phyloP scores from a whole-genome alignment of 2,888 invertebrate species.

The Harmothoe impar region DNA sequence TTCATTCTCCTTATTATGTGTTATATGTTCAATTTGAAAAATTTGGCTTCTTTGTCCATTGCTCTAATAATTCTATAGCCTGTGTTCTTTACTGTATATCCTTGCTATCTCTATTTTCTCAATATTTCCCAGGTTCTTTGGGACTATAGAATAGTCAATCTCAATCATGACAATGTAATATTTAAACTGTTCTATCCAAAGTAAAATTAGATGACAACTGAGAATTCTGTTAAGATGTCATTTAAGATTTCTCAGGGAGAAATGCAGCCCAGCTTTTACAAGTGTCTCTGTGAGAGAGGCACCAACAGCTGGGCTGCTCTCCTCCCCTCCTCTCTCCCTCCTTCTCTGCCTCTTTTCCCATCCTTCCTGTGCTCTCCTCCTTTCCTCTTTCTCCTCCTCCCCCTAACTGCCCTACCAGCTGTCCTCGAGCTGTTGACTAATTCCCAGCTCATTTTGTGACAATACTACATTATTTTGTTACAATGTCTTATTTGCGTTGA shows the following conservation, averaged over 20 bases:
- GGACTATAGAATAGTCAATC: too few relatives aligned
- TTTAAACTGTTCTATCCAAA: too few relatives aligned
- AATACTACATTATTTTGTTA: background rate
- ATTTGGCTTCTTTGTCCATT: too few relatives aligned
- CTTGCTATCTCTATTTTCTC: too few relatives aligned
- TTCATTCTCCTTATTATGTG: background rate
- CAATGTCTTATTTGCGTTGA: background rate
- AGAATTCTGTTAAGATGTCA: background rate
- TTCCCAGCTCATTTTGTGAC: background rate
- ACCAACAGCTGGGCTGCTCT: constrained; percentile 66
- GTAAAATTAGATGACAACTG: background rate
- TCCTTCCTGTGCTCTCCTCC: background rate
- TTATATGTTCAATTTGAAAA: background rate
- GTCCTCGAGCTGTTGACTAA: background rate
- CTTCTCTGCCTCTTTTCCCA: constrained; percentile 69
- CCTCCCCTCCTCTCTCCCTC: constrained; percentile 73
- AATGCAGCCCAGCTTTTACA: background rate
- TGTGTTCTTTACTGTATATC: too few relatives aligned
- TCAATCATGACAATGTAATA: too few relatives aligned
- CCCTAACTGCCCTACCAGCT: background rate
- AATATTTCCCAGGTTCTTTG: too few relatives aligned
- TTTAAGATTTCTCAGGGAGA: too few relatives aligned
- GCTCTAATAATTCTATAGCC: too few relatives aligned
- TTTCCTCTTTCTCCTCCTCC: background rate
- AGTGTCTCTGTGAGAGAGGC: constrained; percentile 17